Percentiles rank a stretch among this genome's conserved stretches.
phyloP scores from a whole-genome alignment of 2,888 invertebrate genomes.

The Ophion ellenae region DNA sequence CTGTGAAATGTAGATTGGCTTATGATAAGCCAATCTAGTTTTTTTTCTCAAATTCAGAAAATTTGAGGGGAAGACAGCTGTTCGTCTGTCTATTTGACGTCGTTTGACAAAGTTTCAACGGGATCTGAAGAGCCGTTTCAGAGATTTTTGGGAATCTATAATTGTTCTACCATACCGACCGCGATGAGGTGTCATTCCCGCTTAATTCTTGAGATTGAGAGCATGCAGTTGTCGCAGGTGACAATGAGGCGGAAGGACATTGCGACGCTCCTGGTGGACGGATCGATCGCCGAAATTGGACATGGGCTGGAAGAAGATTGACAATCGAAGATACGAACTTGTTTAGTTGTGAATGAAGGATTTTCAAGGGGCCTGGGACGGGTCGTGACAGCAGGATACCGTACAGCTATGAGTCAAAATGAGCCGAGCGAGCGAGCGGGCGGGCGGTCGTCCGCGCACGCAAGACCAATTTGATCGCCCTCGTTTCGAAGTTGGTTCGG shows the following conservation, averaged over 20 bases:
- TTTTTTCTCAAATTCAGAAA: too few relatives aligned
- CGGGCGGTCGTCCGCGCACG: background rate
- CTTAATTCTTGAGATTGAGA: background rate
- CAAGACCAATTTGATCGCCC: slow-evolving; percentile 39
- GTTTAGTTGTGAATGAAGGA: background rate
- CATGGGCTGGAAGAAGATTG: background rate
- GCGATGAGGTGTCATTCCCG: too few relatives aligned
- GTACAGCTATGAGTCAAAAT: background rate
- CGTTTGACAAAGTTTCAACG: too few relatives aligned
- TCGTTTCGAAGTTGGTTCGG: slow-evolving; percentile 44
- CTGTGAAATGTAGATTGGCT: too few relatives aligned
- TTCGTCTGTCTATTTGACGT: too few relatives aligned
- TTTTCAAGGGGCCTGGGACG: background rate
- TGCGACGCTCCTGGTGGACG: background rate
- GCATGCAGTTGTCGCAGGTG: background rate
- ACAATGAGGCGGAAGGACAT: background rate
- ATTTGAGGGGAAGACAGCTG: too few relatives aligned
- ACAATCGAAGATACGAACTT: background rate
- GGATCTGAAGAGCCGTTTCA: too few relatives aligned
- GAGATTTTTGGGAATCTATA: too few relatives aligned
- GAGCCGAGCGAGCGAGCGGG: background rate
- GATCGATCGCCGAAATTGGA: background rate
- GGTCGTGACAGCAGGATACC: background rate
- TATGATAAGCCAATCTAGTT: too few relatives aligned
- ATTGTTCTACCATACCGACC: too few relatives aligned